phyloP scores from a whole-genome alignment of 2,888 invertebrate genomes.

The Campoplex nolae region DNA sequence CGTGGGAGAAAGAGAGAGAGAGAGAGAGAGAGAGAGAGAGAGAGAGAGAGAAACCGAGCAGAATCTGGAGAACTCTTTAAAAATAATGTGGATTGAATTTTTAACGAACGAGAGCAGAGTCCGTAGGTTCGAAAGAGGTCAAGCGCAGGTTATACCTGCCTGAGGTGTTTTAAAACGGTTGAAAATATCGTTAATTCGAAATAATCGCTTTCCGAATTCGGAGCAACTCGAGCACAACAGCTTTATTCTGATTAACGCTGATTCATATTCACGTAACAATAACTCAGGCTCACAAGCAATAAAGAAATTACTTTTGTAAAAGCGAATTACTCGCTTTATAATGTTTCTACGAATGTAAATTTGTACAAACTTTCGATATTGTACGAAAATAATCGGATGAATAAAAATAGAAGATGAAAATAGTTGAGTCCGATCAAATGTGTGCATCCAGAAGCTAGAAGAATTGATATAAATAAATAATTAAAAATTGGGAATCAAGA shows the following conservation, averaged over 20 bases:
- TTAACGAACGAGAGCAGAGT: conserved; percentile 43
- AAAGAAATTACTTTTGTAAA: background rate
- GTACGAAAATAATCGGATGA: background rate
- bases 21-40: background rate
- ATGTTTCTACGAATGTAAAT: background rate
- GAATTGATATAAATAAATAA: too few species aligned
- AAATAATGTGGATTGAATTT: conserved; percentile 63
- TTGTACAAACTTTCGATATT: background rate
- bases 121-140: conserved; percentile 35
- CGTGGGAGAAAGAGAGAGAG: conserved; percentile 18
- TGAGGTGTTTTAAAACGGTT: conserved; percentile 7
- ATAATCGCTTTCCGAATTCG: background rate
- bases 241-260: background rate
- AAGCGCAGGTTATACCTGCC: conserved; percentile 36
- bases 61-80: conserved; percentile 36
- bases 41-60: conserved; percentile 19
- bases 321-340: background rate
- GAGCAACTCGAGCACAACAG: background rate
- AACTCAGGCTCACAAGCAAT: background rate
- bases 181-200: background rate
- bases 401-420: too few species aligned
- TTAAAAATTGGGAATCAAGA: background rate
- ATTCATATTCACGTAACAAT: background rate
- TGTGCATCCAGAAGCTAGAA: too few species aligned
- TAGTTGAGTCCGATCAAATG: too few species aligned